phyloP scores from a whole-genome alignment of 2,888 invertebrate species.

The Diogma glabrata region DNA sequence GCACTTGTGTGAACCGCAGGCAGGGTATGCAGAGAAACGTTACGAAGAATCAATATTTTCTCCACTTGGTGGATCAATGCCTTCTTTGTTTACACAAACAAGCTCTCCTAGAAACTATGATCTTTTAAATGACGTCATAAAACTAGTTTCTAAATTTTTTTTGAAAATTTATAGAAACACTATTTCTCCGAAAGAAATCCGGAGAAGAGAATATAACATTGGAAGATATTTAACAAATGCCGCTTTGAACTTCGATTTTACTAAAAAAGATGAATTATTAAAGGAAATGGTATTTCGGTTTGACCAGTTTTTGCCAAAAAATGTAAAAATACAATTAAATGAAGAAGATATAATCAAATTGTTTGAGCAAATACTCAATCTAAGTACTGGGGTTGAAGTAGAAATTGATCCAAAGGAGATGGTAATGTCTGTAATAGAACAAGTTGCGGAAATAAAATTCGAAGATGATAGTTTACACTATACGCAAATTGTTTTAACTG shows the following conservation, averaged over 20 bases:
- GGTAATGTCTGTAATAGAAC: too few species aligned
- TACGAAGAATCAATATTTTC: slow-evolving; percentile 18
- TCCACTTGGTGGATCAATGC: slow-evolving; percentile 26
- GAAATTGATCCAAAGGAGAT: too few species aligned
- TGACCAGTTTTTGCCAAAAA: slow-evolving; percentile 29
- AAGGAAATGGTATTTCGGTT: slow-evolving; percentile 29
- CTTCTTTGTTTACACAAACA: too few species aligned
- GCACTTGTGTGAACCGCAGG: slow-evolving; percentile 14
- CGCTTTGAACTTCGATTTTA: slow-evolving; percentile 30
- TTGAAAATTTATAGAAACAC: too few species aligned
- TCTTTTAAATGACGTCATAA: slow-evolving; percentile 29
- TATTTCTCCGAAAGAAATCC: slow-evolving; percentile 26
- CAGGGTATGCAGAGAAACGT: slow-evolving; percentile 20
- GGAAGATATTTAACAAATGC: slow-evolving; percentile 31
- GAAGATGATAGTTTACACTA: too few species aligned
- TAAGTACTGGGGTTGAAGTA: too few species aligned
- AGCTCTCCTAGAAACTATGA: slow-evolving; percentile 20
- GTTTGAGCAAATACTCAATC: too few species aligned
- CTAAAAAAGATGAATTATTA: slow-evolving; percentile 28
- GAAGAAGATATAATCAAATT: slow-evolving; percentile 27
- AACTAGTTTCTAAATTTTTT: slow-evolving; percentile 29
- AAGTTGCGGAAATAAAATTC: too few species aligned
- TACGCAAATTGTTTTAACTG: too few species aligned
- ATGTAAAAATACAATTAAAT: slow-evolving; percentile 28
- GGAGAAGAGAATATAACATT: slow-evolving; percentile 28